Evolutionary conservation across 2,113 vertebrate genomes (phyloP).

Genomic region (Ellobius talpinus): DNA sequence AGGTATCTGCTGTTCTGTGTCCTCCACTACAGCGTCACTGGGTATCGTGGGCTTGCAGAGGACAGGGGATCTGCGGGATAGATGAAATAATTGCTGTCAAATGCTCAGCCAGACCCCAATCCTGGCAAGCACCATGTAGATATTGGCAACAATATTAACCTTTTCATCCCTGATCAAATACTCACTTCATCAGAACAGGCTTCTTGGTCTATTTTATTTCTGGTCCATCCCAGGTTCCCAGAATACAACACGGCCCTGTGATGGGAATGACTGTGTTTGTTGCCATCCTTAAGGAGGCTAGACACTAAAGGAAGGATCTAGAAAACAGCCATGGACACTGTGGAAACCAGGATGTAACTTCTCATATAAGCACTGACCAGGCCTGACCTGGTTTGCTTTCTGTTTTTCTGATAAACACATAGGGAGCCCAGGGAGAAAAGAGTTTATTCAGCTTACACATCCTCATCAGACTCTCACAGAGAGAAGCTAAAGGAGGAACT

Average conservation of each 20-base stretch:
- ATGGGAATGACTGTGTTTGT: not conserved
- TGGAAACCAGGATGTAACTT: not conserved
- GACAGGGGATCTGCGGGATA: not conserved
- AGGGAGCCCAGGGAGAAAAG: not conserved
- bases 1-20: rapidly evolving
- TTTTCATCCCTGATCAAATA: not conserved
- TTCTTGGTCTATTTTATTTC: not conserved
- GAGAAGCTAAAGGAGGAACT: no score
- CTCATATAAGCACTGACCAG: no score
- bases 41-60: not conserved
- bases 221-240: not conserved
- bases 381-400: not conserved
- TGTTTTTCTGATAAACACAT: not conserved
- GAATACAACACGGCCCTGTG: not conserved
- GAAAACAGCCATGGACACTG: not conserved
- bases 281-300: not conserved
- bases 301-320: not conserved
- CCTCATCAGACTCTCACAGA: not conserved
- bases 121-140: not conserved
- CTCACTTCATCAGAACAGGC: no score
- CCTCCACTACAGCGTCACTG: rapidly evolving
- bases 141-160: not conserved
- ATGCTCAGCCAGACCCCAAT: not conserved
- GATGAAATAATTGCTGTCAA: no score
- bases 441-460: not conserved